These are phyloP conservation scores for Psix sp. DNA, from an alignment of 1,140 invertebrate genomes.

Conservation along the genomic window DNA sequence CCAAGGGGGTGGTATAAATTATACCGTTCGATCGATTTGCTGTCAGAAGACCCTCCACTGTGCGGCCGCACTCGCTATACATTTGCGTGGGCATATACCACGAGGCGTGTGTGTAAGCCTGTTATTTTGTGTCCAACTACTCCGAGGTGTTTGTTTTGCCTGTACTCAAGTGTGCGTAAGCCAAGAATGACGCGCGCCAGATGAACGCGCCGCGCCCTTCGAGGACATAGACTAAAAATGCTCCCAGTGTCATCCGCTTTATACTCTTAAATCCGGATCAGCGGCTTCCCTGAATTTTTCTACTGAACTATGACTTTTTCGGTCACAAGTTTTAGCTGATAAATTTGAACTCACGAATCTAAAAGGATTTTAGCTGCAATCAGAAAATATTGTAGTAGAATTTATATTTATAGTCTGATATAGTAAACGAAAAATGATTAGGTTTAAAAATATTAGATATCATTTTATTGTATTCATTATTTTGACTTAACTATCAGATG, in stretches of 20 bases:
- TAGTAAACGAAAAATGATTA: too few relatives aligned
- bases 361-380: too few relatives aligned
- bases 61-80: constrained; percentile 42
- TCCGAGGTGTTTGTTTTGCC: constrained; percentile 39
- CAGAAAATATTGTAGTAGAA: too few relatives aligned
- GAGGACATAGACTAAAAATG: neutral
- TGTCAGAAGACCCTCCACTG: constrained; percentile 74
- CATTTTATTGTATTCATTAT: too few relatives aligned
- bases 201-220: constrained; percentile 5
- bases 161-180: constrained; percentile 10
- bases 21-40: constrained; percentile 78
- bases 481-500: too few relatives aligned
- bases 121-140: constrained; percentile 49
- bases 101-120: constrained; percentile 1
- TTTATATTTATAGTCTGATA: too few relatives aligned
- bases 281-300: too few relatives aligned
- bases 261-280: too few relatives aligned
- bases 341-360: too few relatives aligned
- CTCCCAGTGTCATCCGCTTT: neutral
- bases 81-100: constrained; percentile 48
- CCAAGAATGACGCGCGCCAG: constrained; percentile 14
- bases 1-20: constrained; percentile 76
- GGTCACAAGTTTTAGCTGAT: too few relatives aligned
- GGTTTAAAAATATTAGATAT: too few relatives aligned
- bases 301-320: too few relatives aligned